Evolutionary conservation across 2,113 vertebrate species (phyloP).

Genomic region (Seriola rivoliana): DNA sequence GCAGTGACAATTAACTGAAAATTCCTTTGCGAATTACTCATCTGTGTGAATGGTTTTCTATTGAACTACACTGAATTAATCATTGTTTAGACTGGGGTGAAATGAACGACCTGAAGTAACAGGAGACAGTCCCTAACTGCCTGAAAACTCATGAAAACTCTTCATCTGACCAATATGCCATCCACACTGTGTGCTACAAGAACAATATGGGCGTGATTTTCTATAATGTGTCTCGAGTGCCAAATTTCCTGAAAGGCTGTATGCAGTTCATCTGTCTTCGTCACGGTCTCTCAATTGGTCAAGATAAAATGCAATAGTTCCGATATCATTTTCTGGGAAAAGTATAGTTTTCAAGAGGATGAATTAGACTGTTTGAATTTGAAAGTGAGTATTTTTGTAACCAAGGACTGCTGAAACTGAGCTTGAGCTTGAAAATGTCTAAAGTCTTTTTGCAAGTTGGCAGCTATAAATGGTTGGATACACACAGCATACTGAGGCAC

Average conservation of each 20-base stretch:
- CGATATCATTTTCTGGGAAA: constrained; percentile 3
- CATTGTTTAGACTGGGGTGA: neutral
- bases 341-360: constrained; percentile 3
- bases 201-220: constrained; percentile 13
- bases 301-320: constrained; percentile 32
- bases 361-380: constrained; percentile 1
- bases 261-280: constrained; percentile 14
- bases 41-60: constrained; percentile 17
- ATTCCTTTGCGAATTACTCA: neutral
- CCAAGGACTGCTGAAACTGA: constrained; percentile 5
- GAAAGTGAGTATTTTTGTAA: constrained; percentile 20
- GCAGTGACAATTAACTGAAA: neutral
- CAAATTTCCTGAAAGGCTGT: constrained; percentile 3
- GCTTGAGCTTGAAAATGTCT: neutral
- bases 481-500: neutral
- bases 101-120: neutral
- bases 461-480: neutral
- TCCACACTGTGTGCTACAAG: constrained; percentile 12
- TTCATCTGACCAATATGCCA: neutral
- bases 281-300: neutral
- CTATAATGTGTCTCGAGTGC: neutral
- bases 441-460: neutral
- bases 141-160: constrained; percentile 22
- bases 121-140: neutral
- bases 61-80: constrained; percentile 4